Evolutionary conservation across 1,140 invertebrate genomes (phyloP), one percentile per base, ranked within the genome.

Genomic region (Lerema accius): DNA sequence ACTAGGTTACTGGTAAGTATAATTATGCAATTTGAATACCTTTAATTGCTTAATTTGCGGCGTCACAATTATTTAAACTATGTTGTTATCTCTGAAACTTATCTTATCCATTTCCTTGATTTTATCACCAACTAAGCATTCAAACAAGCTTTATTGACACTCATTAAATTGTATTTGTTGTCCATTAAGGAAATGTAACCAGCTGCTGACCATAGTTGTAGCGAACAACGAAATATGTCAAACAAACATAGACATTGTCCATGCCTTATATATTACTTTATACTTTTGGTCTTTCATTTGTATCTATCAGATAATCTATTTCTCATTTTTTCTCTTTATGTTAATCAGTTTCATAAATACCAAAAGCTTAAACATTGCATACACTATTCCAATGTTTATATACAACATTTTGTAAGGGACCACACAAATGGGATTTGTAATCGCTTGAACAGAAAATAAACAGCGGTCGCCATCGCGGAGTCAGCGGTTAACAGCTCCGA

Each of bases 401-500:
- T 37, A 11, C 10, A 14, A 7, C 14, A 50, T 50, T 37, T 35
- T 7, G 26, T 39, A 59, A 48, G 19, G 43, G 55, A 48, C 56
- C 56, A 60, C 43, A 45, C 56, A 60, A 48, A 48, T 16, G 15
- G 56, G 56, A 60, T 60, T 60, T 60, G 56, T 49, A 60, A 60
- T 60, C 56, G 56, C 37, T 60, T 39, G 28, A 17, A 32, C 56
- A 60, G 56, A 60, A 60, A 48, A 48, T 60, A 60, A 60, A 60
- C 32, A 60, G 28, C 56, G 23, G 56, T 60, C 45, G 28, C 32
- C 43, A 39, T 60, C 45, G 45, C 28, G 37, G 56, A 35, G 43
- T 45, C 63, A 65, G 45, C 40, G 66, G 65, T 73, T 73, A 77
- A 71, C 67, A 63, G 63, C 40, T 60, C 37, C 68, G 65, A 46